These are phyloP conservation scores for Pasiphila rectangulata DNA, from an alignment of 2,888 invertebrate genomes.

Conservation along the genomic window DNA sequence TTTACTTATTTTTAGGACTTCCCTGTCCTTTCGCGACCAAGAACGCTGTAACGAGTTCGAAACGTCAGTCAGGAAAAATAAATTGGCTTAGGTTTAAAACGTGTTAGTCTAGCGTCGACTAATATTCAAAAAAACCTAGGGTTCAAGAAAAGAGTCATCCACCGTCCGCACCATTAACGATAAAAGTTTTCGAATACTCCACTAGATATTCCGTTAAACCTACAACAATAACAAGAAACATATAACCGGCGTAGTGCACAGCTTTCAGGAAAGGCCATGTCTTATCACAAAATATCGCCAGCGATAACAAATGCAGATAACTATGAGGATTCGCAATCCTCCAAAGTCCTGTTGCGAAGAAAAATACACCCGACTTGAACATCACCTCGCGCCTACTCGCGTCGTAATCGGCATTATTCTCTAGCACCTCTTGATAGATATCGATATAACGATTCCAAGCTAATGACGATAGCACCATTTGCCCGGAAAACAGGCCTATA, in stretches of 20 bases:
- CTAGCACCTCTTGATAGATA: slow-evolving; percentile 88
- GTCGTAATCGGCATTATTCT: slow-evolving; percentile 79
- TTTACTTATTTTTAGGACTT: too few species aligned
- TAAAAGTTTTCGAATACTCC: slow-evolving; percentile 49
- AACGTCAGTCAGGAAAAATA: too few species aligned
- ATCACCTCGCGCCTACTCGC: slow-evolving; percentile 77
- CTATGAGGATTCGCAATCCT: slow-evolving; percentile 90
- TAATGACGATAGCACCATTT: slow-evolving; percentile 86
- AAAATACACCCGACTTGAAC: slow-evolving; percentile 87
- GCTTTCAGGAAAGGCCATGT: slow-evolving; percentile 87
- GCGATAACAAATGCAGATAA: slow-evolving; percentile 85
- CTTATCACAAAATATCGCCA: slow-evolving; percentile 91
- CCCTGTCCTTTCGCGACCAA: too few species aligned
- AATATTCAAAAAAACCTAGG: background rate
- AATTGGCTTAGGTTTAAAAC: too few species aligned
- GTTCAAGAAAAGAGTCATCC: slow-evolving; percentile 36
- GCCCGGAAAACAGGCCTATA: slow-evolving; percentile 84
- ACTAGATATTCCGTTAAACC: slow-evolving; percentile 86
- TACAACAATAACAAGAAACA: slow-evolving; percentile 84
- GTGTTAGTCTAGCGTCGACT: too few species aligned
- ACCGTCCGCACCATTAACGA: slow-evolving; percentile 42
- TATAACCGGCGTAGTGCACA: slow-evolving; percentile 86
- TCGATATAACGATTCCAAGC: slow-evolving; percentile 93
- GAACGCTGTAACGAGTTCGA: too few species aligned
- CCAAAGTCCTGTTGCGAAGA: slow-evolving; percentile 87